phyloP scores from a whole-genome alignment of 2,797 vertebrate species.

The Apogon talboti region DNA sequence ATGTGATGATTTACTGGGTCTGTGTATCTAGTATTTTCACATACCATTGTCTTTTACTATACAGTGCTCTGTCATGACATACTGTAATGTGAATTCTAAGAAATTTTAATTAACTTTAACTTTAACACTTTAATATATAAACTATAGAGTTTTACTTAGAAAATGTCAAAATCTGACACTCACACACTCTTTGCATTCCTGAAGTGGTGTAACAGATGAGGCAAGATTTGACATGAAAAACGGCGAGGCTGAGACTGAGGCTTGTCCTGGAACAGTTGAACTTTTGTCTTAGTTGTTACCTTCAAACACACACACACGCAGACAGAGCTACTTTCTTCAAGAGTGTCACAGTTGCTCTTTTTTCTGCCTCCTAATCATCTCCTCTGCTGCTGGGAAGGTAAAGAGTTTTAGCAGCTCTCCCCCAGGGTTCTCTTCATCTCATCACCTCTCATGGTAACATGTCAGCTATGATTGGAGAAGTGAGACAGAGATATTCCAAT shows the following conservation, averaged over 20 bases:
- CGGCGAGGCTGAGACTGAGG: slow-evolving; percentile 25
- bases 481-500: slow-evolving; percentile 60
- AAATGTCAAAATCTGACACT: slow-evolving; percentile 21
- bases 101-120: neutral
- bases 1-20: neutral
- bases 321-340: slow-evolving; percentile 16
- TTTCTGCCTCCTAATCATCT: slow-evolving; percentile 1
- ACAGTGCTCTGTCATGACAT: neutral
- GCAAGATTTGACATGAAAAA: slow-evolving; percentile 79
- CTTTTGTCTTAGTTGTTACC: slow-evolving; percentile 31
- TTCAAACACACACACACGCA: slow-evolving; percentile 8
- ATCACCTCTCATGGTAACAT: slow-evolving; percentile 46
- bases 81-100: neutral
- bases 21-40: neutral
- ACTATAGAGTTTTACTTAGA: neutral
- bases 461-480: slow-evolving; percentile 52
- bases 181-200: slow-evolving; percentile 64
- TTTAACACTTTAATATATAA: neutral
- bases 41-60: neutral
- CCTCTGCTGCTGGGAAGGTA: slow-evolving; percentile 3
- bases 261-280: slow-evolving; percentile 47
- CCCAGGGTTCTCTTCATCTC: slow-evolving; percentile 36
- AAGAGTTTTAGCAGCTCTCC: slow-evolving; percentile 21
- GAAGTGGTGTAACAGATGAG: slow-evolving; percentile 57
- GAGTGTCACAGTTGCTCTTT: slow-evolving; percentile 20